Base-by-base conservation (phyloP, 2,888 invertebrate species). In the Melanostoma scalare region DNA sequence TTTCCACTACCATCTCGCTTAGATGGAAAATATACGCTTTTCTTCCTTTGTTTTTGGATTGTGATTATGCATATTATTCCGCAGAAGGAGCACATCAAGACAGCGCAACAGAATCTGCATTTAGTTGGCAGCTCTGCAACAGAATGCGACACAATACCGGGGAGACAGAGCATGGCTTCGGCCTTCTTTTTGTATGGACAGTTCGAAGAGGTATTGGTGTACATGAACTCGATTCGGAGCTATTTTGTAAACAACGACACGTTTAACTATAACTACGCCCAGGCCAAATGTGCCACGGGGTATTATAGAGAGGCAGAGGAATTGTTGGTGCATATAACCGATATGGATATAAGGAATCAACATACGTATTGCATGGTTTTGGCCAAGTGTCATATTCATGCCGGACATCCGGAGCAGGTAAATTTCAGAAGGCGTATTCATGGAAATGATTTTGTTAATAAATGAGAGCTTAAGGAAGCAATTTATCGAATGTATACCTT, bases 111-210 rank as follows among this genome's bases (percentile, higher is more conserved):
- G 90, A 99, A 97, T 90, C 97, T 98, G 89, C 98, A 98, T 91
- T 92, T 98, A 76, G 98, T 99, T 3, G 99, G 99, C 71, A 97
- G 98, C 86, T 99, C 98, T 0, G 95, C 97, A 1, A 97, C 98
- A 31, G 99, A 99, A 92, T 98, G 98, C 90, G 99, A 99, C 90
- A 99, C 99, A 0, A 99, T 99, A 88, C 96, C 96, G 0, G 97
- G 99, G 0, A 93, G 99, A 36, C 98, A 99, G 91, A 98, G 99
- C 90, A 99, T 99, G 99, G 98, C 99, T 0, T 98, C 99, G 0
- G 97, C 97, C 3, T 98, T 97, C 92, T 99, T 99, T 92, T 93
- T 99, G 3, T 95, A 97, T 56, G 95, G 95, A 30, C 98, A 99
- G 91, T 99, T 97, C 91, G 98, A 99, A 88, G 98, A 99, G 92